A percentile compares a stretch with the other conserved stretches of the same genome.
These are phyloP conservation scores for Lasiommata megera DNA, from an alignment of 2,888 invertebrate genomes.

Conservation along the genomic window DNA sequence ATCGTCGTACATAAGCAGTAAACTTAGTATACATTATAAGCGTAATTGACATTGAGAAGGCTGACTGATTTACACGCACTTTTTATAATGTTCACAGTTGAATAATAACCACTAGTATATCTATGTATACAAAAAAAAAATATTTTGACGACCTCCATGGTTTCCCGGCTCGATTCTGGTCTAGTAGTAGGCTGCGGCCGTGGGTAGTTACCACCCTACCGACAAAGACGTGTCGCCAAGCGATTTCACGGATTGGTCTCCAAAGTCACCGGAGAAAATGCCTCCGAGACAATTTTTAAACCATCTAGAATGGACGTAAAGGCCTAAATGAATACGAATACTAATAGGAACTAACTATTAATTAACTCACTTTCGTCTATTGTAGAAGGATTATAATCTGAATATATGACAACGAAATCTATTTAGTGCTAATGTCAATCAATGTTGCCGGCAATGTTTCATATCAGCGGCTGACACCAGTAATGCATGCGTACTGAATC, in stretches of 20 bases:
- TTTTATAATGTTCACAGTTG: not conserved
- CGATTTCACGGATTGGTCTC: no score
- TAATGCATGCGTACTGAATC: slow-evolving; percentile 61
- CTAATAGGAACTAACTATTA: not conserved
- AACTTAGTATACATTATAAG: not conserved
- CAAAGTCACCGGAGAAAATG: no score
- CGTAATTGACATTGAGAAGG: not conserved
- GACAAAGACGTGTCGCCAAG: no score
- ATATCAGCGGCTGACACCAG: slow-evolving; percentile 31
- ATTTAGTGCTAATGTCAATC: slow-evolving; percentile 33
- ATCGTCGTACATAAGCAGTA: not conserved
- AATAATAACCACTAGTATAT: not conserved
- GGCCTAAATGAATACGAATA: no score
- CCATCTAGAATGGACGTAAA: no score
- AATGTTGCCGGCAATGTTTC: slow-evolving; percentile 38
- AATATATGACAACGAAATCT: slow-evolving; percentile 16
- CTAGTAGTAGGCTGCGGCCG: no score
- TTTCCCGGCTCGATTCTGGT: no score
- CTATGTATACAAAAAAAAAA: not conserved
- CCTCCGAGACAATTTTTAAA: no score
- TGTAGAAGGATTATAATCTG: slow-evolving; percentile 3
- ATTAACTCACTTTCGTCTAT: slow-evolving; percentile 11
- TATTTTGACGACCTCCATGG: no score
- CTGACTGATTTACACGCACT: not conserved
- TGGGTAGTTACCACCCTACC: no score